Base-by-base conservation (phyloP, 2,888 invertebrate species). In the Urechis unicinctus region DNA sequence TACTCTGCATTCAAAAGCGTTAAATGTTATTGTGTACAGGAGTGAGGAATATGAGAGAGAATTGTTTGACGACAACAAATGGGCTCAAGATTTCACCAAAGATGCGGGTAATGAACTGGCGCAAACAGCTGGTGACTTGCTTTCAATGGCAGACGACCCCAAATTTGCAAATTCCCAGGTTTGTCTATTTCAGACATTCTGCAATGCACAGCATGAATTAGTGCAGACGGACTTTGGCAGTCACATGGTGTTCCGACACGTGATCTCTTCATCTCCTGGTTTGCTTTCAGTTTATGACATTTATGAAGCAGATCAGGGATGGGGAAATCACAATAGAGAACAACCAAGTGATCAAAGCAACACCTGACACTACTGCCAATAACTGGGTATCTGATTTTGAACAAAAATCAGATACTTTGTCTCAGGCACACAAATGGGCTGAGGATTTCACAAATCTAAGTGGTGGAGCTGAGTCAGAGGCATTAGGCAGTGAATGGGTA, bases 221-320 rank as follows among this genome's bases (percentile, higher is more conserved):
- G 36, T 9, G 36, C 9, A 13, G 36, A 36, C 36, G 36, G 9
- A 36, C n/a, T n/a, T n/a, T n/a, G n/a, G n/a, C n/a, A n/a, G 13
- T 13, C 13, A 36, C 13, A 21, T 21, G 45, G 13, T 45, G 6
- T 9, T 17, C 6, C 45, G 13, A 6, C 45, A 21, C 6, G 45
- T 17, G 45, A 45, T 21, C 22, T 45, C 22, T 21, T 21, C 22
- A 9, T 48, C 28, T 9, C 28, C 24, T 26, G 24, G 25, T 22
- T 21, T 28, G 5, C 5, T 58, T 73, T 45, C 82, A 89, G 82
- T 90, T 91, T 71, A 87, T 89, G 86, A 86, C 85, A 70, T 90
- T 89, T 73, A 89, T 91, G 85, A 85, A 85, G 70, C 85, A 85
- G 78, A 84, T 88, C 57, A 85, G 86, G 71, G 84, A 85, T 68